A percentile compares a stretch with the other conserved stretches of the same genome.
Conservation (phyloP, 2,113 vertebrate species). For the Empidonax traillii region DNA sequence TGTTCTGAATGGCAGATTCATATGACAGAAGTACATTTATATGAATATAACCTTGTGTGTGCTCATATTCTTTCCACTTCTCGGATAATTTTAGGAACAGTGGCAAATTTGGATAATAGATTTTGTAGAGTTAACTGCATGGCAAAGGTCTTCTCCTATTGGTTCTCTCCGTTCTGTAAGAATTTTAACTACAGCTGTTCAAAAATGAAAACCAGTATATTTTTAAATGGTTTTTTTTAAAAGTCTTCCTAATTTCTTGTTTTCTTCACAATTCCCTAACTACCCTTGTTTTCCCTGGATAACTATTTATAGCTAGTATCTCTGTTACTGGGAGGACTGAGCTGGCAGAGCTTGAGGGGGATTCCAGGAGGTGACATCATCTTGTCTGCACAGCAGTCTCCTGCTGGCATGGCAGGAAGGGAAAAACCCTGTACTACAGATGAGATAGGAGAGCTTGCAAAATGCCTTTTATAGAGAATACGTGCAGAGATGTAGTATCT, state of each 20-base stretch:
- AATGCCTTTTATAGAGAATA: constrained; percentile 1
- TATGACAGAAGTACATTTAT: neutral
- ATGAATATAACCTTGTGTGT: neutral
- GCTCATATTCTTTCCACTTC: neutral
- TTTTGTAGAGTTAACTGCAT: neutral
- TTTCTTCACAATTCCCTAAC: neutral
- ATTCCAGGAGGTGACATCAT: constrained; percentile 72
- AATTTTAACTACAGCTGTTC: neutral
- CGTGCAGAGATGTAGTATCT: neutral
- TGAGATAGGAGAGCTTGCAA: constrained; percentile 4
- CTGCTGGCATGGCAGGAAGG: constrained; percentile 8
- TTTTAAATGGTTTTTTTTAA: neutral
- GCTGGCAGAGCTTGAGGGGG: constrained; percentile 67
- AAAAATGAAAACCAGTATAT: neutral
- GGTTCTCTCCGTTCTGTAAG: neutral
- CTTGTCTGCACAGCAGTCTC: constrained; percentile 44
- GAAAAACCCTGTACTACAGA: neutral
- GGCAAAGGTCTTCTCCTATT: neutral
- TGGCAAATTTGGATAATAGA: neutral
- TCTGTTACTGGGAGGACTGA: constrained; percentile 40
- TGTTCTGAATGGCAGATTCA: neutral
- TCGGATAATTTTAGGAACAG: neutral
- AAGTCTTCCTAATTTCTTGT: neutral
- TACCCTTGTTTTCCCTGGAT: constrained; percentile 37
- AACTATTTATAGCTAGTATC: constrained; percentile 69